Base-by-base conservation (phyloP, 2,797 vertebrate species). In the Manis crassicaudata region DNA sequence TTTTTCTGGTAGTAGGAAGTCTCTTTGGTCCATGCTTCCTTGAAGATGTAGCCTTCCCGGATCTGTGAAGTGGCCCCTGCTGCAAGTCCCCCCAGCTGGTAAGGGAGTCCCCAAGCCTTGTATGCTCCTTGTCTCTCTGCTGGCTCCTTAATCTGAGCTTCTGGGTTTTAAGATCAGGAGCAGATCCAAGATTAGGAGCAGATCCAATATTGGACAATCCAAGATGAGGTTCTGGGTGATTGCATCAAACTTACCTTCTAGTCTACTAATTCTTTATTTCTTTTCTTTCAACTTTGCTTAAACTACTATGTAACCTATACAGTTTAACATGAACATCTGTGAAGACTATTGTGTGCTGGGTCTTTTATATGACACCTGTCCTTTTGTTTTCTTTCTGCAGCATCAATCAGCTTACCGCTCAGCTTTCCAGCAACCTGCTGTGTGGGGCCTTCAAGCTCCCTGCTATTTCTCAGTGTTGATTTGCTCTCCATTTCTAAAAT, bases 251-350 rank as follows among this genome's bases (percentile, higher is more conserved):
- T 20, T 50, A 25, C 50, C 56, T 63, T 72, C 16, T 7, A 63
- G 37, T 43, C 43, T 54, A 12, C 54, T 87, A 16, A 54, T 54
- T 88, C 25, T 63, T 80, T n/a, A 60, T 79, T 89, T 79, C 76
- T 43, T 76, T 63, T 63, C 37, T 76, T 58, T 85, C 9, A 37
- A 23, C 12, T 68, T 62, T 77, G 21, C 32, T 60, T 92, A 77
- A 17, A 50, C 72, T 87, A 25, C 54, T 52, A 25, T 80, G 40
- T 62, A 80, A 80, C 29, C 11, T 21, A n/a, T n/a, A 54, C 6
- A 27, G 25, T 63, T 88, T 72, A 93, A 93, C 80, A 70, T 60
- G 70, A 54, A 81, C 9, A 72, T 92, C 62, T 87, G 43, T 80
- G n/a, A 72, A 81, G 37, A 43, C 29, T 17, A 16, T 60, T 65